Base-by-base conservation (phyloP, 2,888 invertebrate genomes). In the Blastobasis lacticolella region DNA sequence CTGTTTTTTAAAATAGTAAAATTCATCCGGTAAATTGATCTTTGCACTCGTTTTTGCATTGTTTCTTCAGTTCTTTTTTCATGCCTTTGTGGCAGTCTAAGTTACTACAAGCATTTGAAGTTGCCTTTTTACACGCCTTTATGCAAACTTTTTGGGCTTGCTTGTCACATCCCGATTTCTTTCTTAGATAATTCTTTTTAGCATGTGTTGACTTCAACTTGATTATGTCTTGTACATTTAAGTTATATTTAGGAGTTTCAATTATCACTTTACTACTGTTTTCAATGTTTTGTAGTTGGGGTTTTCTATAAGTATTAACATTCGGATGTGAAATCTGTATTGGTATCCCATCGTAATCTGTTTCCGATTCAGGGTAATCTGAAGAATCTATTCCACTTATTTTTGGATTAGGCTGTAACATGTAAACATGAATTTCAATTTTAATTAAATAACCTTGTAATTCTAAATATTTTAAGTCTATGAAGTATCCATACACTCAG, bases 1-100 rank as follows among this genome's bases (percentile, higher is more conserved):
- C 3, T 23, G 23, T 23, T 23, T 23, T 23, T 23, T 23, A 23
- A 23, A 23, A 23, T 23, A 23, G 23, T 23, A 23, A 23, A 23
- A 23, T 1, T 23, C 23, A 23, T 23, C 23, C 23, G 67, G 5
- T 8, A 48, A 66, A 71, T 49, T 58, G 53, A 1, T 48, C 38
- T 50, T 67, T 65, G 49, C 80, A 80, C 37, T 56, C 57, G 0
- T 23, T 52, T 42, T 68, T 71, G 48, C 80, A 81, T 44, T 66
- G 55, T 37, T 58, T 72, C 49, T 65, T 77, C 0, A 72, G 65
- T 0, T 48, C 40, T 4, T 51, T 66, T 45, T 67, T 76, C 54
- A 73, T 58, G 6, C 55, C 59, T 3, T 43, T 60, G 2, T 51
- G 64, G 48, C 78, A 79, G 6, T 53, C 54, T 38, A 64, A 71